Evolutionary conservation across 2,888 invertebrate species (phyloP).

Genomic region (Drosophila falleni): DNA sequence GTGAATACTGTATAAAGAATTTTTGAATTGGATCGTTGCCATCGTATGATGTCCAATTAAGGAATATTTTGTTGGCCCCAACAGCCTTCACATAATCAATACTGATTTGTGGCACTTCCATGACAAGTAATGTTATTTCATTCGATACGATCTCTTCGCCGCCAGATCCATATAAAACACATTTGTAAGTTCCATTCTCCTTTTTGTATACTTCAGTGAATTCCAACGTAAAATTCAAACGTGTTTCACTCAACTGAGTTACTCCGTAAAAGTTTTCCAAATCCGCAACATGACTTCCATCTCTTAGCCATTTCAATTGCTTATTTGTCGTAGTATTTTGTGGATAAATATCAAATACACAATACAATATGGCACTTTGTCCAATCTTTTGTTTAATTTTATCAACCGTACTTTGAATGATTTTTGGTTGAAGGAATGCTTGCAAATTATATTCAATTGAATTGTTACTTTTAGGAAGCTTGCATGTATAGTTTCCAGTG

Average conservation of each 20-base stretch:
- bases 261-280: slow-evolving; percentile 84
- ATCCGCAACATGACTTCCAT: slow-evolving; percentile 84
- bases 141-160: slow-evolving; percentile 83
- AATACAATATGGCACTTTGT: slow-evolving; percentile 86
- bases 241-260: slow-evolving; percentile 87
- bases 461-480: slow-evolving; percentile 84
- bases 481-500: slow-evolving; percentile 88
- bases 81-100: slow-evolving; percentile 91
- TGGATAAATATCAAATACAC: slow-evolving; percentile 88
- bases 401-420: slow-evolving; percentile 84
- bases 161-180: slow-evolving; percentile 85
- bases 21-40: slow-evolving; percentile 90
- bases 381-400: slow-evolving; percentile 87
- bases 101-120: slow-evolving; percentile 90
- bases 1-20: slow-evolving; percentile 87
- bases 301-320: slow-evolving; percentile 87
- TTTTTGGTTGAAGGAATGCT: slow-evolving; percentile 84
- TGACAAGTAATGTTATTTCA: slow-evolving; percentile 87
- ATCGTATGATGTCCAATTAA: slow-evolving; percentile 93
- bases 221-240: slow-evolving; percentile 87
- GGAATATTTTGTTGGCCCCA: slow-evolving; percentile 90
- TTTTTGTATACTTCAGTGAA: slow-evolving; percentile 88
- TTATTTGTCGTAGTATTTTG: slow-evolving; percentile 83
- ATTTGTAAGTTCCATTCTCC: slow-evolving; percentile 91
- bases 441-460: slow-evolving; percentile 66